These are phyloP conservation scores for Myopa testacea DNA, from an alignment of 2,888 invertebrate genomes.

Conservation along the genomic window DNA sequence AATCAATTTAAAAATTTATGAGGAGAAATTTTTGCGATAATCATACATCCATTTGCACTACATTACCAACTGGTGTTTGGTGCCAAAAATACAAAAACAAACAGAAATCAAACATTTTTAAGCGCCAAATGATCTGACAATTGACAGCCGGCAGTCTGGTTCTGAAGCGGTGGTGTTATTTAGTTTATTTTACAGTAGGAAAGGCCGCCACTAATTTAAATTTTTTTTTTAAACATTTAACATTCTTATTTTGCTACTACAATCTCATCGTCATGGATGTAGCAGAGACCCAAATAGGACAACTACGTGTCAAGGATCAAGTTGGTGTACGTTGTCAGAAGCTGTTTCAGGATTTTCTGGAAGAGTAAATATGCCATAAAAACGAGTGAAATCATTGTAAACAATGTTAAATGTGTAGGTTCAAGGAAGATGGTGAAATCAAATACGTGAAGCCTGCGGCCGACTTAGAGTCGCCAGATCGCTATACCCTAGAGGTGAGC, in stretches of 20 bases:
- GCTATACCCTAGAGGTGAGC: conserved; percentile 91
- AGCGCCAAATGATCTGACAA: conserved; percentile 28
- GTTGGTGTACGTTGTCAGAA: conserved; percentile 94
- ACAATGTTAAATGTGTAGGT: conserved; percentile 69
- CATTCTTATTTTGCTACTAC: background rate
- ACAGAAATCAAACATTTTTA: background rate
- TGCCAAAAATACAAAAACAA: no score
- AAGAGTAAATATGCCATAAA: conserved; percentile 76
- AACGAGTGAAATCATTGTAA: background rate
- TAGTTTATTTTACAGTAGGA: background rate
- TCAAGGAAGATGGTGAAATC: conserved; percentile 86
- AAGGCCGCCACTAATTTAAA: background rate
- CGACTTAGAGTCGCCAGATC: conserved; percentile 86
- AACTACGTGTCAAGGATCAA: conserved; percentile 86
- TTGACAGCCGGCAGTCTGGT: background rate
- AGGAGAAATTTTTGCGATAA: no score
- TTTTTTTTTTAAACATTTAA: background rate
- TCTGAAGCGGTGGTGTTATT: background rate
- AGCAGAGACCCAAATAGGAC: conserved; percentile 79
- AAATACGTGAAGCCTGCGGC: conserved; percentile 88
- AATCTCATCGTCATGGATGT: conserved; percentile 77
- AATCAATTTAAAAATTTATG: no score
- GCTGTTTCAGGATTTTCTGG: conserved; percentile 94
- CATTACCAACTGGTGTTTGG: no score
- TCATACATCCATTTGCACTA: no score